A percentile compares a stretch with the other conserved stretches of the same genome.
These are phyloP conservation scores for Timandra comae DNA, from an alignment of 2,888 invertebrate species.

Conservation along the genomic window DNA sequence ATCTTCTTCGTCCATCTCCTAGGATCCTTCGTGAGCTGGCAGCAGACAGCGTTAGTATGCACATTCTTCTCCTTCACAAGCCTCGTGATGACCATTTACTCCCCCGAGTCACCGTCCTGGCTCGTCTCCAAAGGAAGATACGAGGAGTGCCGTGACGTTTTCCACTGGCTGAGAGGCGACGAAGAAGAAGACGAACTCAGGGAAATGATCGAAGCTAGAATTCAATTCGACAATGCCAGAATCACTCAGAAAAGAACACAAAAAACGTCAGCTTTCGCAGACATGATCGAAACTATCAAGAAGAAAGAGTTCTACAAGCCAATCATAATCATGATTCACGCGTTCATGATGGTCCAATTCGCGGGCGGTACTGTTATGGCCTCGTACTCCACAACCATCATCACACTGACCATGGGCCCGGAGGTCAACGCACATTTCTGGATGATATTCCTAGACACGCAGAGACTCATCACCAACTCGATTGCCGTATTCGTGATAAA, in stretches of 20 bases:
- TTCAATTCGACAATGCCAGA: slow-evolving; percentile 33
- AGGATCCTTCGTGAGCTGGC: slow-evolving; percentile 76
- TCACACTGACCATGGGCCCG: slow-evolving; percentile 73
- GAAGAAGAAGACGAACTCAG: slow-evolving; percentile 52
- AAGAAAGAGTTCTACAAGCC: slow-evolving; percentile 74
- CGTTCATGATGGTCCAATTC: slow-evolving; percentile 80
- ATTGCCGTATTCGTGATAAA: slow-evolving; percentile 78
- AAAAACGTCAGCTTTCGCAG: slow-evolving; percentile 19
- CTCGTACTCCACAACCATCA: slow-evolving; percentile 79
- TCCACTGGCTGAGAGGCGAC: slow-evolving; percentile 74
- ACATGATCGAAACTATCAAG: slow-evolving; percentile 27
- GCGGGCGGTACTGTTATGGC: slow-evolving; percentile 81
- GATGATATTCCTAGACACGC: slow-evolving; percentile 79
- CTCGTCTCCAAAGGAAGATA: slow-evolving; percentile 67
- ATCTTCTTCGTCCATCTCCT: slow-evolving; percentile 77
- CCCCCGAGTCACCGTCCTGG: slow-evolving; percentile 80
- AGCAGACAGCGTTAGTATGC: slow-evolving; percentile 65
- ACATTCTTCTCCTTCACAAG: slow-evolving; percentile 59
- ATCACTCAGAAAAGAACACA: slow-evolving; percentile 20
- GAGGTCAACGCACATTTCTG: slow-evolving; percentile 78
- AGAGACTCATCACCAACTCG: slow-evolving; percentile 76
- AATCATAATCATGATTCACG: slow-evolving; percentile 73
- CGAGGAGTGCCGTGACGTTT: slow-evolving; percentile 69
- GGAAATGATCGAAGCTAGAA: slow-evolving; percentile 43
- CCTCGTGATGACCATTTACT: slow-evolving; percentile 46